Evolutionary conservation across 2,797 vertebrate species (phyloP), one percentile per base, ranked within the genome.

Genomic region (Clamator glandarius): DNA sequence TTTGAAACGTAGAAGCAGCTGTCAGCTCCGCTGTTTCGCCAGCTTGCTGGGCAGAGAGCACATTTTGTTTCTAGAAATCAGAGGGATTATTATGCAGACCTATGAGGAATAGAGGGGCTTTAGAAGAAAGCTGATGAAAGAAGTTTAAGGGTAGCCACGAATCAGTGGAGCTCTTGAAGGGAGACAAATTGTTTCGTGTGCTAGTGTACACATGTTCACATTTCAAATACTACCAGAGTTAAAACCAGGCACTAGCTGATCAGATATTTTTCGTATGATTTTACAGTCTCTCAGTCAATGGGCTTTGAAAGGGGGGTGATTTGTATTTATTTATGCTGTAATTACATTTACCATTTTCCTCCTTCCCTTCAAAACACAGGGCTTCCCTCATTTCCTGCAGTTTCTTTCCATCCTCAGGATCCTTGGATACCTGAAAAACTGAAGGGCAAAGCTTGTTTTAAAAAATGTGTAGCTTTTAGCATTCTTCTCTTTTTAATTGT

Each of bases 1-100:
- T 46, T 96, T 79, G 97, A 97, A 85, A 97, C 86, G 31, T 97
- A 97, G 26, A 96, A 96, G 82, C 97, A 97, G 25, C 52, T 94
- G 12, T 95, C 75, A 46, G 14, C 89, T 73, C 87, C 96, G 20
- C 81, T 55, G 35, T 84, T 91, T 50, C 92, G 82, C 97, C 97
- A 97, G 8, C 89, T 89, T n/a, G 50, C 39, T 8, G 95, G 95
- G 55, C 97, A 97, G 52, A 96, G 84, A 39, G 52, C 82, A 58
- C 93, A 94, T 26, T 81, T 83, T 67, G 96, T 90, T 41, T 76
- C 96, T 96, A 63, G 25, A 82, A 66, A 67, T 55, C 64, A 95
- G 61, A 92, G 35, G 90, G 17, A 51, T 16, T 21, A 14, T 81
- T 77, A 70, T 33, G 29, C n/a, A 88, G 25, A 46, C 51, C 44